Conservation (phyloP, 1,140 invertebrate genomes). For the Pachyrhynchus sulphureomaculatus region DNA sequence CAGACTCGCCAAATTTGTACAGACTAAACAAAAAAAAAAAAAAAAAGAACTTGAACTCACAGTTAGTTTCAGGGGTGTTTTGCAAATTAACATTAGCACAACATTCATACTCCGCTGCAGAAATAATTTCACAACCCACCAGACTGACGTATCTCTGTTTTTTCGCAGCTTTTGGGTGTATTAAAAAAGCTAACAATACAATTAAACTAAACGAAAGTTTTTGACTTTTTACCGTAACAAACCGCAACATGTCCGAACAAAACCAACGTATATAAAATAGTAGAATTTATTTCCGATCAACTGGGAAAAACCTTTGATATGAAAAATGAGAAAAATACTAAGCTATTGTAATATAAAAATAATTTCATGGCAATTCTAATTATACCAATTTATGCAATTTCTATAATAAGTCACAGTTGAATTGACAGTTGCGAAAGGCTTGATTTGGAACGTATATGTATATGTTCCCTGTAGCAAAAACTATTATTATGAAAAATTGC, state of each 20-base stretch:
- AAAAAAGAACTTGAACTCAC: constrained; percentile 17
- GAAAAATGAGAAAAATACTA: not conserved
- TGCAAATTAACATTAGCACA: constrained; percentile 15
- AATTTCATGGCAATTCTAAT: not conserved
- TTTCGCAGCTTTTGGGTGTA: not conserved
- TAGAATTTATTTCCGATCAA: not conserved
- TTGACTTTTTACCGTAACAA: not conserved
- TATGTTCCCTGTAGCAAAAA: too few relatives aligned
- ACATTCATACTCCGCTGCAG: constrained; percentile 19
- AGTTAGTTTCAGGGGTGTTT: not conserved
- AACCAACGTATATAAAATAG: not conserved
- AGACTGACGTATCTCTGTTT: constrained; percentile 4
- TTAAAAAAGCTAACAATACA: constrained; percentile 1
- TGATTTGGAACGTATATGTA: too few relatives aligned
- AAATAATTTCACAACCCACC: constrained; percentile 8
- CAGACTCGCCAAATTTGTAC: too few relatives aligned
- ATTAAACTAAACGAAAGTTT: not conserved
- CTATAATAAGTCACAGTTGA: not conserved
- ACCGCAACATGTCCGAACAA: not conserved
- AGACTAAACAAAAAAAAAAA: too few relatives aligned
- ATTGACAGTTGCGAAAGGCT: not conserved
- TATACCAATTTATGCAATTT: constrained; percentile 1
- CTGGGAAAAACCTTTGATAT: not conserved
- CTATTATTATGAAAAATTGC: too few relatives aligned
- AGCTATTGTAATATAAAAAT: not conserved